Percentiles rank a stretch among this genome's conserved stretches.
These are phyloP conservation scores for Micropoecilia bifurca DNA, from an alignment of 2,797 vertebrate species.

Conservation along the genomic window DNA sequence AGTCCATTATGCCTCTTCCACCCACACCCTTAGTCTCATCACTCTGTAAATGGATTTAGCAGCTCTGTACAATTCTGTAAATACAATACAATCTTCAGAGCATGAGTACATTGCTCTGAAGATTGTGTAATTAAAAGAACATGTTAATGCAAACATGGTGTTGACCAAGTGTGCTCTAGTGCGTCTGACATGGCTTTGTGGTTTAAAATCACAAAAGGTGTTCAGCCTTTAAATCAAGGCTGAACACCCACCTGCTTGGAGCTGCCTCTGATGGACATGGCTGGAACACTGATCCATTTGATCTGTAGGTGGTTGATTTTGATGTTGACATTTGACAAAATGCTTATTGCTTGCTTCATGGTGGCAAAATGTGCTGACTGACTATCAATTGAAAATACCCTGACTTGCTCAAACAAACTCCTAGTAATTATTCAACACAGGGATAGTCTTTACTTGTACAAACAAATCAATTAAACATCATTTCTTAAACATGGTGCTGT, in stretches of 20 bases:
- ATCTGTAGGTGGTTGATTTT: too few species aligned
- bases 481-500: slow-evolving; percentile 3
- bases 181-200: neutral
- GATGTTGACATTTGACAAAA: neutral
- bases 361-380: too few species aligned
- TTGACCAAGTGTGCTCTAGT: neutral
- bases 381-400: neutral
- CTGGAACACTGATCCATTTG: too few species aligned
- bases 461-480: neutral
- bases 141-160: neutral
- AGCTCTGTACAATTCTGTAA: neutral
- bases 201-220: too few species aligned
- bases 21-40: neutral
- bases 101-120: neutral
- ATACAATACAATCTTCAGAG: neutral
- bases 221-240: neutral
- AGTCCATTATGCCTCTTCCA: neutral
- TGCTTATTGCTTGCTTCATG: neutral
- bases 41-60: neutral
- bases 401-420: too few species aligned
- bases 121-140: neutral
- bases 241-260: too few species aligned
- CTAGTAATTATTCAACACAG: neutral
- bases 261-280: too few species aligned
- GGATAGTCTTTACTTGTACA: neutral